phyloP scores from a whole-genome alignment of 2,888 invertebrate genomes.

The Lithodes maja region DNA sequence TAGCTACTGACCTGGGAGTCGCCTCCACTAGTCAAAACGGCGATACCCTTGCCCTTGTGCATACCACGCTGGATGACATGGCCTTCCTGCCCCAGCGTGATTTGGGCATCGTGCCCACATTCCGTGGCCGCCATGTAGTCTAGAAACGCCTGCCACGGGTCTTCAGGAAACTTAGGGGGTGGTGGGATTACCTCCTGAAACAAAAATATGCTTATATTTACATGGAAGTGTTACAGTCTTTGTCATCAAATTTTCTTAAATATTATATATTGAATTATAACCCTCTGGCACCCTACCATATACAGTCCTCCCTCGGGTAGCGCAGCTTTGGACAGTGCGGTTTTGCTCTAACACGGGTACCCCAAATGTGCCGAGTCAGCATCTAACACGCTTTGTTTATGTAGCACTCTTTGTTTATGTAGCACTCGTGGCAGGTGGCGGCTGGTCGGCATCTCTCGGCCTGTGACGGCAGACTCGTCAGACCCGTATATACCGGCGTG shows the following conservation, averaged over 20 bases:
- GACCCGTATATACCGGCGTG: no score
- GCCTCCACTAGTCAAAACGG: conserved; percentile 97
- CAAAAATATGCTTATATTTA: not conserved
- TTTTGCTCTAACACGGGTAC: no score
- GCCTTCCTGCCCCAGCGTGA: conserved; percentile 68
- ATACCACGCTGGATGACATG: conserved; percentile 80
- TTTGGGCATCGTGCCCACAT: conserved; percentile 33
- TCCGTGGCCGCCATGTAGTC: conserved; percentile 65
- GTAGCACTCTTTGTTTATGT: no score
- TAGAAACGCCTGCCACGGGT: conserved; percentile 65
- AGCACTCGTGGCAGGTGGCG: no score
- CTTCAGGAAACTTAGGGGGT: conserved; percentile 57
- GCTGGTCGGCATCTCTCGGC: no score
- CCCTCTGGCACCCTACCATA: not conserved
- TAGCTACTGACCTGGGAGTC: conserved; percentile 84
- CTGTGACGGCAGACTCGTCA: no score
- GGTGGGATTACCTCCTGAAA: conserved; percentile 60
- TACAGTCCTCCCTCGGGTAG: no score
- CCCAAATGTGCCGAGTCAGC: no score
- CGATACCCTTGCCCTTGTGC: conserved; percentile 93
- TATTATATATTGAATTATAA: not conserved
- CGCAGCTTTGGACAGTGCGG: no score
- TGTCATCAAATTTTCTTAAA: no score
- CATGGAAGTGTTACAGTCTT: no score
- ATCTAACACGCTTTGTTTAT: no score